Base-by-base conservation (phyloP, 2,797 vertebrate genomes). In the Platalea minor region DNA sequence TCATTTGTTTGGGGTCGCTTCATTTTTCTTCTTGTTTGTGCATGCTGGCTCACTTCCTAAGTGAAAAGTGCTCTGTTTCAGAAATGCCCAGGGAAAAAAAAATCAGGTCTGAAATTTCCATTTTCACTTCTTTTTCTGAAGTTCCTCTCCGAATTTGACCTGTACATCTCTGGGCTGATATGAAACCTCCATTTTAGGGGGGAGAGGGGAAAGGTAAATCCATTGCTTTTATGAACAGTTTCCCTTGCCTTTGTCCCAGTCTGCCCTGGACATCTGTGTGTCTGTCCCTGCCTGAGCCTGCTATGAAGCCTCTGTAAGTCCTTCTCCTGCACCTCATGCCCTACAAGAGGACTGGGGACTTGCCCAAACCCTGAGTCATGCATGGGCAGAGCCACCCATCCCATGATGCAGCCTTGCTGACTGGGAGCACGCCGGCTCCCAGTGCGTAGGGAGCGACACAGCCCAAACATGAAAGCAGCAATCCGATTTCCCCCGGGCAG, bases 1-100 rank as follows among this genome's bases (percentile, higher is more conserved):
- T 95, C 39, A 76, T 92, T 93, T 95, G 64, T 94, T 85, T 89
- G 92, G 85, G 95, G 96, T 96, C 93, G 83, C 64, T 96, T 96
- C 51, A 60, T 87, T 93, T 96, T 85, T 45, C 48, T 92, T 77
- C 75, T 95, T 84, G 45, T 90, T 95, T 93, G 70, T 76, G 64
- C 59, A 5, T 53, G 72, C 69, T 0, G 0, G 46, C 86, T 93
- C 0, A 1, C 51, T 95, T 93, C 84, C 29, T 25, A 75, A 65
- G 39, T 81, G 80, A 91, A 45, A 95, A 96, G 86, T n/a, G 20
- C 31, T 88, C 56, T 63, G 12, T 67, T 88, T 77, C 72, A 89
- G 72, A 85, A 83, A 70, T 21, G 28, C 31, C 45, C 37, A 73
- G 54, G 24, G 46, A 78, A 48, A 25, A 46, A 64, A 24, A 86